Conservation (phyloP, 2,113 vertebrate species). For the Microcebus murinus region DNA sequence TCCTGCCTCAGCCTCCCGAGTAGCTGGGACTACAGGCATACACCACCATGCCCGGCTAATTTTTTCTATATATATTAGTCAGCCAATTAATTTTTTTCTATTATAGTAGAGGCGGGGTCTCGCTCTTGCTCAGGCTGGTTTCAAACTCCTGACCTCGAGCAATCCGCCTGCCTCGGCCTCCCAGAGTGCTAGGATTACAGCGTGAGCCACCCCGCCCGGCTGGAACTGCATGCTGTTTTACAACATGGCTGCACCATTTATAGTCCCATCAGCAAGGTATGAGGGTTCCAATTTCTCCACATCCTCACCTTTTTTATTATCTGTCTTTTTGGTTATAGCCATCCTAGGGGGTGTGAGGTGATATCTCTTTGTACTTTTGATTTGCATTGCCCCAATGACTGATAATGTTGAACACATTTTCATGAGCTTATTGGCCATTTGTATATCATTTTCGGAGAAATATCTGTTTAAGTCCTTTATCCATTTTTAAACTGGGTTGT, state of each 20-base stretch:
- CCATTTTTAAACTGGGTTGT: not conserved
- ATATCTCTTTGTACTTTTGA: not conserved
- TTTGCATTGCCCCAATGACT: too few species aligned
- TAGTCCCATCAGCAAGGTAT: not conserved
- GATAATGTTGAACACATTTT: not conserved
- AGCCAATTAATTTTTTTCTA: too few species aligned
- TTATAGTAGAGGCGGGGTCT: too few species aligned
- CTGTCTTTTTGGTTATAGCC: not conserved
- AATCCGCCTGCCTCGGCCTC: too few species aligned
- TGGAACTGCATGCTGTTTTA: not conserved
- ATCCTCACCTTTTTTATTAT: not conserved
- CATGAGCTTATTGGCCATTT: not conserved
- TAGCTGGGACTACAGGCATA: too few species aligned
- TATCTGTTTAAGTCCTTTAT: not conserved
- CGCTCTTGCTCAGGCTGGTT: too few species aligned
- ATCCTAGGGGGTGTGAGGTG: not conserved
- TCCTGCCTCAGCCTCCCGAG: too few species aligned
- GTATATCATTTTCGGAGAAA: not conserved
- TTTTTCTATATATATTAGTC: too few species aligned
- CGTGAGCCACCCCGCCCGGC: too few species aligned
- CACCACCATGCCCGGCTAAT: too few species aligned
- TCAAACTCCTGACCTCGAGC: too few species aligned
- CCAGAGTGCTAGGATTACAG: too few species aligned
- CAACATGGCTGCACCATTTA: not conserved
- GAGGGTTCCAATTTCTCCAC: not conserved